phyloP scores from a whole-genome alignment of 1,140 invertebrate species.

The Drosophila setifemur region DNA sequence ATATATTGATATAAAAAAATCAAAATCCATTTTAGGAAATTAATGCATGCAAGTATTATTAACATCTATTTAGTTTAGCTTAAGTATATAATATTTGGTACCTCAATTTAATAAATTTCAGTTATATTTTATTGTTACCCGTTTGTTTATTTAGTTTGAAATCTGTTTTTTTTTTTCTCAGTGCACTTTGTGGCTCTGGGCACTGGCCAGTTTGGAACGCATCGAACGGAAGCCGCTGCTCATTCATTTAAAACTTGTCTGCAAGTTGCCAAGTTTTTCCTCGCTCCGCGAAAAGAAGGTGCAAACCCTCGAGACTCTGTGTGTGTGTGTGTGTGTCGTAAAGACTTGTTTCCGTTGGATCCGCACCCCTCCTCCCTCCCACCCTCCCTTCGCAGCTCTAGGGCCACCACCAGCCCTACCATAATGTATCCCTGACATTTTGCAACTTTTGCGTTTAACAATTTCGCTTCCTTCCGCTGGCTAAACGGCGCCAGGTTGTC shows the following conservation, averaged over 20 bases:
- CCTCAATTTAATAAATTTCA: too few relatives aligned
- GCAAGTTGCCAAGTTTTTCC: conserved; percentile 70
- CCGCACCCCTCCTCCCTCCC: neutral
- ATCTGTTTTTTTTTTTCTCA: neutral
- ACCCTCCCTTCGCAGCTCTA: neutral
- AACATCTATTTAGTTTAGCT: too few relatives aligned
- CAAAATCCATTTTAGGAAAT: too few relatives aligned
- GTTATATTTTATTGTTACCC: too few relatives aligned
- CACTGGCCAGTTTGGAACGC: conserved; percentile 62
- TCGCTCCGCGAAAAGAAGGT: conserved; percentile 29
- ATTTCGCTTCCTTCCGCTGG: conserved; percentile 77
- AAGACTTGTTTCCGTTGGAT: conserved; percentile 68
- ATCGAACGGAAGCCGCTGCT: conserved; percentile 74
- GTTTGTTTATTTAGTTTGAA: too few relatives aligned
- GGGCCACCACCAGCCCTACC: too few relatives aligned
- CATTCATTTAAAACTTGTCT: conserved; percentile 80
- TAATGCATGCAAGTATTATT: too few relatives aligned
- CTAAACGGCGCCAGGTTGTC: conserved; percentile 80
- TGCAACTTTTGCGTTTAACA: conserved; percentile 81
- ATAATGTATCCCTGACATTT: conserved; percentile 59
- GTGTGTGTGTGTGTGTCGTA: conserved; percentile 46
- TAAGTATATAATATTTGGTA: too few relatives aligned
- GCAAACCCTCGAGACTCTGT: conserved; percentile 48
- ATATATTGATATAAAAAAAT: too few relatives aligned
- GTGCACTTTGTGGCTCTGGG: conserved; percentile 32